Base-by-base conservation (phyloP, 2,797 vertebrate genomes). In the Tolypeutes matacus region DNA sequence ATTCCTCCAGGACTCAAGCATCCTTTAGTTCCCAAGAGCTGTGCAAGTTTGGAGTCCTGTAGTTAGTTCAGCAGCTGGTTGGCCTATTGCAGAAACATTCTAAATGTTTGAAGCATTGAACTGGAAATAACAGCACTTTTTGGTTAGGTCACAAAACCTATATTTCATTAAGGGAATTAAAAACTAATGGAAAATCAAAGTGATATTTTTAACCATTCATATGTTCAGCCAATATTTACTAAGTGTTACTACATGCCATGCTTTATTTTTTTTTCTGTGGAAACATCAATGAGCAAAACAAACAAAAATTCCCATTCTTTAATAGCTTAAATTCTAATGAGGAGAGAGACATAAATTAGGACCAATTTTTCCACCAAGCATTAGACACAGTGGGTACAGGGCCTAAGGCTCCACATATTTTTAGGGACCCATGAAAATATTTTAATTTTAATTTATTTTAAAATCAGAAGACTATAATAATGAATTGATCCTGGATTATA, bases 131-230 rank as follows among this genome's bases (percentile, higher is more conserved):
- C 12, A 94, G 51, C 8, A 34, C 12, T 82, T 94, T 17, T 53
- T 51, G 49, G 25, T 56, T 75, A 86, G 27, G 72, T 60, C 89
- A 85, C 15, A 60, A 7, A 90, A 49, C 12, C 4, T 73, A 8
- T 46, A 11, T 51, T 88, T 94, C 56, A 86, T 39, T 51, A 42
- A 86, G 69, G 25, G 10, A 64, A 92, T 64, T 42, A 49, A 82
- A 88, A 88, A 27, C 31, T 69, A 73, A 95, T 53, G 36, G 70
- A 87, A 96, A 93, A 89, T 69, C 21, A 89, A 93, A 91, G 58
- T 31, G 15, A 49, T 82, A 31, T 21, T 67, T 92, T 92, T 77
- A 64, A 36, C 2, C 17, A 89, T 58, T 27, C 18, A n/a, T 78
- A 53, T 60, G 0, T 88, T 64, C 34, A 53, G 31, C 12, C 64